Evolutionary conservation across 2,888 invertebrate genomes (phyloP).

Genomic region (Cerastoderma edule): DNA sequence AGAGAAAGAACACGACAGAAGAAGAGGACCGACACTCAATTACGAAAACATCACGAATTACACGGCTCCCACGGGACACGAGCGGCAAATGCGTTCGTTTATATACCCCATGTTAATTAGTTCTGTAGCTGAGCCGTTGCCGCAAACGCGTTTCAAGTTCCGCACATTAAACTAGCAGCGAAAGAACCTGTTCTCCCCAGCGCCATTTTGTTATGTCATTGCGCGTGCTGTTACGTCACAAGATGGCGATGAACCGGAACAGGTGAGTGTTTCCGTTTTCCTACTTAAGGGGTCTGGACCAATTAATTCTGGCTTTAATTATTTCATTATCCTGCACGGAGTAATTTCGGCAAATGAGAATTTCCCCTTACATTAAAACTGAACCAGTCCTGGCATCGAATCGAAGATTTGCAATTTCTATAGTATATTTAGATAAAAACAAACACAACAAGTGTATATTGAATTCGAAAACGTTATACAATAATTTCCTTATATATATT

Average conservation of each 20-base stretch:
- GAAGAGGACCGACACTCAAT: constrained; percentile 11
- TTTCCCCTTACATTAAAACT: too few species aligned
- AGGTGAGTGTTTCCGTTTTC: constrained; percentile 13
- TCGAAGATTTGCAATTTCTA: too few species aligned
- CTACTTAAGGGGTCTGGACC: too few species aligned
- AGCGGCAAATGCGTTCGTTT: constrained; percentile 28
- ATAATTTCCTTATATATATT: too few species aligned
- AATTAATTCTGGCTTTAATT: constrained; percentile 10
- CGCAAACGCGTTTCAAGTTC: constrained; percentile 42
- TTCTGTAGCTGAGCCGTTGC: constrained; percentile 27
- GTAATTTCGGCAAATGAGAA: too few species aligned
- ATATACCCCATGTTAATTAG: constrained; percentile 35
- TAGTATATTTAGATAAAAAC: too few species aligned
- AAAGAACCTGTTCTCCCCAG: constrained; percentile 37
- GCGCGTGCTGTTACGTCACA: constrained; percentile 54
- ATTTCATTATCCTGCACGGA: constrained; percentile 2
- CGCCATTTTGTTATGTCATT: constrained; percentile 53
- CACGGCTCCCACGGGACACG: constrained; percentile 23
- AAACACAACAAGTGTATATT: too few species aligned
- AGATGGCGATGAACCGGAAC: constrained; percentile 37
- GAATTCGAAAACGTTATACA: too few species aligned
- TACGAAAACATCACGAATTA: not conserved
- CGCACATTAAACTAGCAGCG: constrained; percentile 25
- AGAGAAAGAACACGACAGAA: too few species aligned
- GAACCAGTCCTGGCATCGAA: too few species aligned